Base-by-base conservation (phyloP, 1,140 invertebrate species). In the Scaptodrosophila lebanonensis region DNA sequence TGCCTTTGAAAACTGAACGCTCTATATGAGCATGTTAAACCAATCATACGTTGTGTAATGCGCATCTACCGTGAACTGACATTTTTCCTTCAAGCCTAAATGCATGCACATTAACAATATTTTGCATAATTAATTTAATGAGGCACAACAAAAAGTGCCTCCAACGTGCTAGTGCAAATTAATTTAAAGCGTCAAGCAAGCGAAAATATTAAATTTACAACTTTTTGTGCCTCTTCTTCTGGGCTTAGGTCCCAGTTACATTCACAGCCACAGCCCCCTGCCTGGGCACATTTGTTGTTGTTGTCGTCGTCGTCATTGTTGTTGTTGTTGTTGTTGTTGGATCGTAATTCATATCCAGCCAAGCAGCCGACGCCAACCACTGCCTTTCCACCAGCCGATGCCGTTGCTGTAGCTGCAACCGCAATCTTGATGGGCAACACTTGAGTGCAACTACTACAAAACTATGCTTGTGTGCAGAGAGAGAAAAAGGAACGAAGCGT, bases 341-440 rank as follows among this genome's bases (percentile, higher is more conserved):
- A 52, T 36, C 40, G 66, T 59, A 68, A 68, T 61, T 68, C 64
- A 66, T 61, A 66, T 45, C 64, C 64, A 66, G 63, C 54, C 53
- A 66, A 62, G 62, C 63, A 58, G 3, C 22, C 3, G 22, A 25
- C 3, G 22, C n/a, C 8, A 25, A 4, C 22, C 48, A 66, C 35
- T 53, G 48, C 45, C 17, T 30, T 18, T 13, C 33, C 33, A 50
- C 20, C 22, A 13, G 18, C 22, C 38, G 20, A 5, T 11, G 29
- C 25, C 29, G 38, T 9, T 6, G 35, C n/a, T 17, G 27, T 9
- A 6, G 50, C 39, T 53, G 53, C 62, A 33, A 33, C 63, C 48
- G 63, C 64, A 66, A 67, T 67, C 64, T 67, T 66, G 64, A 67
- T 66, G 63, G 63, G 63, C 63, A 66, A 66, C 63, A 66, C 63